These are phyloP conservation scores for Clarias fuscus DNA, from an alignment of 2,797 vertebrate genomes.

Conservation along the genomic window DNA sequence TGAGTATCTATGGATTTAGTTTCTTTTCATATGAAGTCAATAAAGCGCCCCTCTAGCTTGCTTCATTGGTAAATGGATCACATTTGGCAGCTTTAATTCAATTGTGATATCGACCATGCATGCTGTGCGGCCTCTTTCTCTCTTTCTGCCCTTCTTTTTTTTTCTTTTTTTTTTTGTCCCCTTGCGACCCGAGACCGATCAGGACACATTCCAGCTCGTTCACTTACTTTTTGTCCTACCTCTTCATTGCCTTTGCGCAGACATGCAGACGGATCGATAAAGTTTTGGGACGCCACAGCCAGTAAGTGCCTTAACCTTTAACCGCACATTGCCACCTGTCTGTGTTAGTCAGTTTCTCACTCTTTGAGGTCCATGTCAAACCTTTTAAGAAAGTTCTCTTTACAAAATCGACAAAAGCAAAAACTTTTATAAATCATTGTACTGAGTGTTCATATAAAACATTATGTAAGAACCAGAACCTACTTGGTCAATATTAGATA, in stretches of 20 bases:
- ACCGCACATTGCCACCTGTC: slow-evolving; percentile 32
- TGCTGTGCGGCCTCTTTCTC: slow-evolving; percentile 33
- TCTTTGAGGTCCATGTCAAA: not conserved
- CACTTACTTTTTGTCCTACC: slow-evolving; percentile 50
- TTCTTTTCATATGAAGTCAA: slow-evolving; percentile 48
- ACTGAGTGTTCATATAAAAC: not conserved
- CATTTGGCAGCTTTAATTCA: slow-evolving; percentile 51
- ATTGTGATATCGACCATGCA: slow-evolving; percentile 43
- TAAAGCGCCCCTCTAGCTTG: slow-evolving; percentile 26
- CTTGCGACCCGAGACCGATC: slow-evolving; percentile 19
- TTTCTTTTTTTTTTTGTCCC: slow-evolving; percentile 10
- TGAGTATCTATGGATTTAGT: slow-evolving; percentile 40
- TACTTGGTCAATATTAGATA: not conserved
- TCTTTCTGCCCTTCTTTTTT: not conserved
- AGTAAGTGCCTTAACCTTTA: slow-evolving; percentile 81
- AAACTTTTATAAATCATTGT: not conserved
- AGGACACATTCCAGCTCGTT: slow-evolving; percentile 26
- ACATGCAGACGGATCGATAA: slow-evolving; percentile 96
- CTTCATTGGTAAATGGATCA: slow-evolving; percentile 47
- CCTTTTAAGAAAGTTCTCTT: slow-evolving; percentile 13
- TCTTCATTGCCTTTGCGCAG: slow-evolving; percentile 69
- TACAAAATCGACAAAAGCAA: not conserved
- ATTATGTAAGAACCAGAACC: not conserved
- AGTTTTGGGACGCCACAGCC: slow-evolving; percentile 99
- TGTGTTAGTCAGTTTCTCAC: not conserved